Evolutionary conservation across 1,140 invertebrate species (phyloP).

Genomic region (Zaprionus camerounensis): DNA sequence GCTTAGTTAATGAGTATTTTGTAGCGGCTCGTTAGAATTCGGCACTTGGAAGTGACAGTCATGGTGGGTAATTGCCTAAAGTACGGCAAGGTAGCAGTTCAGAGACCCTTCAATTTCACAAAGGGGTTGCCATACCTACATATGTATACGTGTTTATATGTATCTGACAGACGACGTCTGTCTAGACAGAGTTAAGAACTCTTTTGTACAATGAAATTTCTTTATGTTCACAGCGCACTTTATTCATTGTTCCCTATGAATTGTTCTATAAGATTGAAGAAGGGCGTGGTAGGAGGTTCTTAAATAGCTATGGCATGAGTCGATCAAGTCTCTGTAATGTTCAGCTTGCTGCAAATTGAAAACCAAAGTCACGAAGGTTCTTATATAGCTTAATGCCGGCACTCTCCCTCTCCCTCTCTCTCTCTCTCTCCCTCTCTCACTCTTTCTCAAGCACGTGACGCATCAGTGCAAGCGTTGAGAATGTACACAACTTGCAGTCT

Average conservation of each 20-base stretch:
- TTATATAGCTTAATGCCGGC: neutral
- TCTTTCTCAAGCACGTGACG: slow-evolving; percentile 1
- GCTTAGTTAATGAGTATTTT: slow-evolving; percentile 13
- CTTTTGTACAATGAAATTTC: neutral
- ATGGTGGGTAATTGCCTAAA: slow-evolving; percentile 28
- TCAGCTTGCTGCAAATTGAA: neutral
- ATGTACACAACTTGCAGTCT: neutral
- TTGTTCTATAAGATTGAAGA: neutral
- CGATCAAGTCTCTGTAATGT: neutral
- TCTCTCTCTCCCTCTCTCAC: neutral
- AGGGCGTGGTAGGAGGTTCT: neutral
- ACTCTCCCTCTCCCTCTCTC: neutral
- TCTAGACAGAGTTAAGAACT: slow-evolving; percentile 1
- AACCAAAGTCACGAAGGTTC: neutral
- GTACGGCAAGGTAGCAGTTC: neutral
- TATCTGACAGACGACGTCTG: neutral
- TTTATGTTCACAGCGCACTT: neutral
- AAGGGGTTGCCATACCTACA: neutral
- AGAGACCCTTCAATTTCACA: neutral
- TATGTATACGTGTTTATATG: neutral
- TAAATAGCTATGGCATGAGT: slow-evolving; percentile 2
- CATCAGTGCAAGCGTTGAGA: neutral
- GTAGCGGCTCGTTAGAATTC: slow-evolving; percentile 21
- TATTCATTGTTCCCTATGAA: neutral
- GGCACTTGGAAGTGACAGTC: slow-evolving; percentile 25